A percentile compares a stretch with the other conserved stretches of the same genome.
These are phyloP conservation scores for Trichacis sp. DNA, from an alignment of 2,888 invertebrate species.

Conservation along the genomic window DNA sequence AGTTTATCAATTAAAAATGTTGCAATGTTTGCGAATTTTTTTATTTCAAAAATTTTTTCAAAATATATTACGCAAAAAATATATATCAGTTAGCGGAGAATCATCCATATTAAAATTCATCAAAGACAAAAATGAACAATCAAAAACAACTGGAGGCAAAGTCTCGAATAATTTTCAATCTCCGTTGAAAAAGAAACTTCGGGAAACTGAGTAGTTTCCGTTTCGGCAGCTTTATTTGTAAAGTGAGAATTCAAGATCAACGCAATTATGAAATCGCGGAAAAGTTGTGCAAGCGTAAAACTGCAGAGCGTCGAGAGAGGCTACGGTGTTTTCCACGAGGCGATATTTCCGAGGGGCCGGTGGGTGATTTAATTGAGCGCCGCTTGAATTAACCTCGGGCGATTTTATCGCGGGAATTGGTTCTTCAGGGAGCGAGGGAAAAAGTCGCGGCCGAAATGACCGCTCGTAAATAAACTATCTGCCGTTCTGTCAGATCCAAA, in stretches of 20 bases:
- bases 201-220: too few relatives aligned
- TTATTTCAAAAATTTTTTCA: too few relatives aligned
- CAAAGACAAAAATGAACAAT: too few relatives aligned
- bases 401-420: conserved; percentile 5
- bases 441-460: not conserved
- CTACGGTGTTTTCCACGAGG: conserved; percentile 2
- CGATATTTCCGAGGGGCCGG: conserved; percentile 18
- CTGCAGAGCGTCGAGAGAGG: not conserved
- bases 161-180: too few relatives aligned
- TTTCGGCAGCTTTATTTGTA: not conserved
- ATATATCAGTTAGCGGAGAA: too few relatives aligned
- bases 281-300: not conserved
- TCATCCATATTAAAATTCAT: too few relatives aligned
- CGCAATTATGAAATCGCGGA: not conserved
- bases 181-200: too few relatives aligned
- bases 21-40: too few relatives aligned
- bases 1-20: too few relatives aligned
- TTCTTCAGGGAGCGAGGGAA: not conserved
- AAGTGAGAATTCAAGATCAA: not conserved
- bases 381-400: conserved; percentile 36
- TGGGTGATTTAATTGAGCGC: conserved; percentile 41
- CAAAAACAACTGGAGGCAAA: too few relatives aligned
- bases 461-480: conserved; percentile 1
- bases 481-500: not conserved
- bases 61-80: too few relatives aligned